Conservation (phyloP, 2,888 invertebrate genomes). For the Rhagium mordax region DNA sequence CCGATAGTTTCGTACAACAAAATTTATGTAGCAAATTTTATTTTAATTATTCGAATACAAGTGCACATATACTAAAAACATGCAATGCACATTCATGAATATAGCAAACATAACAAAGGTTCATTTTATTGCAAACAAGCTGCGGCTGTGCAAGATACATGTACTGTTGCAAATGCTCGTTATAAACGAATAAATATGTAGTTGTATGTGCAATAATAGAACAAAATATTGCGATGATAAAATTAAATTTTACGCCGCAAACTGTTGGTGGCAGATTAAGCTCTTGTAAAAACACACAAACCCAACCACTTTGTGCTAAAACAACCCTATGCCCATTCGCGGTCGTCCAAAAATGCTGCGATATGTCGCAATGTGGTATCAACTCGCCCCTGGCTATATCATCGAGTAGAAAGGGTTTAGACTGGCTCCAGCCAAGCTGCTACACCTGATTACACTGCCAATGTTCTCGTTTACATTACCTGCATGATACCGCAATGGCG, state of each 20-base stretch:
- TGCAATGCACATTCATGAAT: constrained; percentile 58
- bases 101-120: constrained; percentile 57
- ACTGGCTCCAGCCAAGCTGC: constrained; percentile 30
- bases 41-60: constrained; percentile 57
- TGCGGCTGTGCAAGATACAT: constrained; percentile 51
- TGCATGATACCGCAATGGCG: constrained; percentile 29
- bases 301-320: constrained; percentile 60
- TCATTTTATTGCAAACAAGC: constrained; percentile 58
- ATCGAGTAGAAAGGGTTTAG: constrained; percentile 14
- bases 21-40: constrained; percentile 54
- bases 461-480: constrained; percentile 38
- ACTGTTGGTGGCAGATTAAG: constrained; percentile 63
- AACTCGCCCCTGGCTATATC: constrained; percentile 25
- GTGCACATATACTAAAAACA: constrained; percentile 56
- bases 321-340: constrained; percentile 59
- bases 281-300: constrained; percentile 66
- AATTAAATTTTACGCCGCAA: constrained; percentile 63
- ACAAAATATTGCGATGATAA: constrained; percentile 57
- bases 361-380: constrained; percentile 44
- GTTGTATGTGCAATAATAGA: constrained; percentile 56
- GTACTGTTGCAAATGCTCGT: constrained; percentile 48
- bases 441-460: constrained; percentile 38
- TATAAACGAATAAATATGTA: constrained; percentile 57
- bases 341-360: constrained; percentile 61
- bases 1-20: constrained; percentile 47